Evolutionary conservation across 2,797 vertebrate genomes (phyloP), one percentile per base, ranked within the genome.

Genomic region (Eulemur rubriventer): DNA sequence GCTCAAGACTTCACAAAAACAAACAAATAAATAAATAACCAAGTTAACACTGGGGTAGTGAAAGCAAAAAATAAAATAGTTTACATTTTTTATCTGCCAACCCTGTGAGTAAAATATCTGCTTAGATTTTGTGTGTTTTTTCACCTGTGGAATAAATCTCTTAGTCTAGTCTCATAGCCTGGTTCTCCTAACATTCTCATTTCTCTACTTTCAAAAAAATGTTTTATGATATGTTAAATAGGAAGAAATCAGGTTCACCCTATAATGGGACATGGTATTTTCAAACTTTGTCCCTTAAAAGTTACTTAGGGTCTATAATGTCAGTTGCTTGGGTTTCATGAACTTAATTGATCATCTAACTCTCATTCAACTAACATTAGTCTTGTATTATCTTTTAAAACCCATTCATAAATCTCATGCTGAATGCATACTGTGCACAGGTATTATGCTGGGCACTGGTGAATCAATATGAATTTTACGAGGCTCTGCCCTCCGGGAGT

Each of bases 181-280:
- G 55, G 33, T 70, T 91, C 41, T 94, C 41, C 46, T 20, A 75
- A 80, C 7, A 94, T 73, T 57, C 57, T 89, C 85, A 89, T 78
- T 91, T 94, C 65, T 81, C 78, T 73, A 83, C 52, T 87, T 93
- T 41, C 67, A 55, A 81, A 88, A 88, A 94, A 81, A 33, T 57
- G 41, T 22, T 73, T 43, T 94, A 14, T 82, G 61, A 82, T 50
- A 24, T 50, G 11, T 16, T 78, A 30, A 91, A 83, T 16, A 90
- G 24, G 26, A 76, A 94, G 11, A 95, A 95, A 92, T 84, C 33
- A 76, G 33, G 50, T 75, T 79, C 93, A 91, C 22, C 33, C 28
- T 52, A 24, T 75, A 73, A 91, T 13, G 6, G 33, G 24, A 69
- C 22, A 65, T 6, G 13, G 12, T 73, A 73, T 86, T 96, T 94